Evolutionary conservation across 2,113 vertebrate species (phyloP).

Genomic region (Pelobates fuscus): DNA sequence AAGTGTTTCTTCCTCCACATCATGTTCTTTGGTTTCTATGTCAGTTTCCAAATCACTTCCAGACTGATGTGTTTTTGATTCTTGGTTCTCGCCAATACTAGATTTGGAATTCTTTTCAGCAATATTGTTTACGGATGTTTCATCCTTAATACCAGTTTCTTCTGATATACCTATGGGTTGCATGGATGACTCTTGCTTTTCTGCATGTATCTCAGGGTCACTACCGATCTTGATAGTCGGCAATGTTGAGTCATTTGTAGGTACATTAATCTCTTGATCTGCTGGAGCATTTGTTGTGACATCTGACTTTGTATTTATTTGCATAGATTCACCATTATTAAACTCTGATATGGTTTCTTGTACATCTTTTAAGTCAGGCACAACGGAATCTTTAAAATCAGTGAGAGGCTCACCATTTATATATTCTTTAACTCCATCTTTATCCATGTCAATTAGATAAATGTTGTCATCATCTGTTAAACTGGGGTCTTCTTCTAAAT

Average conservation of each 20-base stretch:
- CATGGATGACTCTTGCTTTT: conserved; percentile 41
- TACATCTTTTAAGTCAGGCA: conserved; percentile 17
- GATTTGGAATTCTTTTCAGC: neutral
- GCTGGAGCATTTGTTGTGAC: neutral
- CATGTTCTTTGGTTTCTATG: neutral
- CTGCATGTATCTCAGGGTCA: conserved; percentile 14
- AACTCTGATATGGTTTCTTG: conserved; percentile 10
- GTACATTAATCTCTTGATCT: conserved; percentile 7
- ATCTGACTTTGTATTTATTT: conserved; percentile 20
- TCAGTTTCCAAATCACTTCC: neutral
- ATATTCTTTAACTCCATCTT: conserved; percentile 9
- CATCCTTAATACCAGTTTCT: neutral
- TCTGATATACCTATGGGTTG: neutral
- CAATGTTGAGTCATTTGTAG: conserved; percentile 16
- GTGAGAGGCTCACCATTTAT: conserved; percentile 34
- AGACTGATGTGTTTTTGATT: neutral
- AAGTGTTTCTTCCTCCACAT: neutral
- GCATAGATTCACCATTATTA: neutral
- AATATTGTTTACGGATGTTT: neutral
- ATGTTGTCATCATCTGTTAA: conserved; percentile 23
- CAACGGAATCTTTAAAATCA: neutral
- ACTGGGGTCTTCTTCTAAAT: neutral
- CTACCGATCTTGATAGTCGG: conserved; percentile 8
- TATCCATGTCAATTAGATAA: conserved; percentile 50
- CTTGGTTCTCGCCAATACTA: neutral